These are phyloP conservation scores for Hormaphis cornu DNA, from an alignment of 1,140 invertebrate species.

Conservation along the genomic window DNA sequence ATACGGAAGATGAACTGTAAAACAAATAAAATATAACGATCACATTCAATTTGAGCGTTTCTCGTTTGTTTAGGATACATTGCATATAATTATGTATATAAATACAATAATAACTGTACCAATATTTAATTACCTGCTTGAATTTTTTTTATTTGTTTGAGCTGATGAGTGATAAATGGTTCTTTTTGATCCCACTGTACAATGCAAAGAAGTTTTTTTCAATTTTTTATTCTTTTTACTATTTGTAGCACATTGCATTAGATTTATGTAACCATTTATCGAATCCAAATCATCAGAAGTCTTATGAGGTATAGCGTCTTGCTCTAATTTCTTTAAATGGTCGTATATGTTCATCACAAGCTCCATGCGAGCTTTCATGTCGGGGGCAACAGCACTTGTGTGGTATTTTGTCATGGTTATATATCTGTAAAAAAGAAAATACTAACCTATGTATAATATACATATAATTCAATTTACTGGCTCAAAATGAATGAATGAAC, in stretches of 20 bases:
- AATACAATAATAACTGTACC: too few species aligned
- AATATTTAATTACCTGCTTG: constrained; percentile 25
- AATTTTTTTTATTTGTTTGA: constrained; percentile 12
- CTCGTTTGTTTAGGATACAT: too few species aligned
- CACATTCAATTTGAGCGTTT: too few species aligned
- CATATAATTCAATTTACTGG: too few species aligned
- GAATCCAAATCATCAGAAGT: neutral
- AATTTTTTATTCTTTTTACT: constrained; percentile 18
- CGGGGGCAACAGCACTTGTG: constrained; percentile 1
- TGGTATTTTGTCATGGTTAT: constrained; percentile 22
- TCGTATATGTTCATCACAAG: constrained; percentile 27
- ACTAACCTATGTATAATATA: too few species aligned
- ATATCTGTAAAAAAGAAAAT: neutral
- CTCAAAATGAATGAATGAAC: too few species aligned
- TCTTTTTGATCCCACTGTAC: neutral
- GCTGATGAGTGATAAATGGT: neutral
- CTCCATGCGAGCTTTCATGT: constrained; percentile 21
- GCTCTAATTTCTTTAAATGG: constrained; percentile 3
- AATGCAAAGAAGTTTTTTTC: neutral
- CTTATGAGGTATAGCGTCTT: neutral
- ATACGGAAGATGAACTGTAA: constrained; percentile 10
- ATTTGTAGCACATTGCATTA: constrained; percentile 27
- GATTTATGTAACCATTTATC: constrained; percentile 19
- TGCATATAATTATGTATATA: too few species aligned
- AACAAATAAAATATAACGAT: constrained; percentile 2